These are phyloP conservation scores for Chrysochloris asiatica DNA, from an alignment of 2,113 vertebrate genomes.

Conservation along the genomic window DNA sequence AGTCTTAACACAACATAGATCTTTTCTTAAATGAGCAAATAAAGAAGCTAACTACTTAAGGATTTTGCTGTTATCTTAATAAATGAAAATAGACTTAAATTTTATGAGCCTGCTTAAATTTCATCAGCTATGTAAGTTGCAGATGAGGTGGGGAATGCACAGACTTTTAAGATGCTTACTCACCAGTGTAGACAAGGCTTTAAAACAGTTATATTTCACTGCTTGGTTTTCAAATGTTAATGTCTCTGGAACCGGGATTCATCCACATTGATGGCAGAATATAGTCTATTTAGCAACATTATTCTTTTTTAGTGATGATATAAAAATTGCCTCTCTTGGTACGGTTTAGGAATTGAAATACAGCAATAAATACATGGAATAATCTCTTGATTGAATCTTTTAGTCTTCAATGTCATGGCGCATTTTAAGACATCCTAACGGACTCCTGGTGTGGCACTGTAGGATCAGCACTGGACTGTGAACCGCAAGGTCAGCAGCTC, in stretches of 20 bases:
- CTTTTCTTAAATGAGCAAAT: neutral
- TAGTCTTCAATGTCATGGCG: neutral
- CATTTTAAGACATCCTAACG: conserved; percentile 34
- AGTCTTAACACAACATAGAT: neutral
- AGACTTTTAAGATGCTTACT: neutral
- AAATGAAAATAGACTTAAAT: conserved; percentile 35
- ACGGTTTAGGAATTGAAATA: neutral
- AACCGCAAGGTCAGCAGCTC: too few relatives aligned
- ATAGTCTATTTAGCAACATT: neutral
- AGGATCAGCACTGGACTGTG: too few relatives aligned
- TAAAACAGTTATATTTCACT: neutral
- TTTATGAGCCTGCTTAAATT: conserved; percentile 31
- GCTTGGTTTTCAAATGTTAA: conserved; percentile 4
- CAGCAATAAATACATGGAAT: neutral
- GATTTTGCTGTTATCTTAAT: neutral
- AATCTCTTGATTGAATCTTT: conserved; percentile 15
- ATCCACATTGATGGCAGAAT: neutral
- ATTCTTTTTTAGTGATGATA: conserved; percentile 17
- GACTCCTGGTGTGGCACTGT: too few relatives aligned
- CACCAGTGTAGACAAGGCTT: neutral
- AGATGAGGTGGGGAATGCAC: neutral
- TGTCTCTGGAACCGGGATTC: neutral
- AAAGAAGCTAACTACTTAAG: neutral
- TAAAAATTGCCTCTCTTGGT: neutral
- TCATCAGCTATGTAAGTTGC: conserved; percentile 27